These are phyloP conservation scores for Meghimatium bilineatum DNA, from an alignment of 2,888 invertebrate species.

Conservation along the genomic window DNA sequence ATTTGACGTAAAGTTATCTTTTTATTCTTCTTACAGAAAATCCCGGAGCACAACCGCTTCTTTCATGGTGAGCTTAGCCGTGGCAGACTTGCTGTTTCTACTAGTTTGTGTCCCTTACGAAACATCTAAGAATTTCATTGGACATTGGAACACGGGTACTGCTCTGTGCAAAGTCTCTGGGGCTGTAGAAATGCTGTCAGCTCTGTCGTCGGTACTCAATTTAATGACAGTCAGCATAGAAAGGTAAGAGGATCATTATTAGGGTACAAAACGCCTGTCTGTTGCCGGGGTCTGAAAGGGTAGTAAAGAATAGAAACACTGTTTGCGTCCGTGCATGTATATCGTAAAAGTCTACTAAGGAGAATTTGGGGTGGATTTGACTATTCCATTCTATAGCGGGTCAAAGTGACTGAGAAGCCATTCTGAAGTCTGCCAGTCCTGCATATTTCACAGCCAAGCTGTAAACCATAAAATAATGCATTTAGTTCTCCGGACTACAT, in stretches of 20 bases:
- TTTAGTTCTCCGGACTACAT: too few species aligned
- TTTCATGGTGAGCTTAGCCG: conserved; percentile 69
- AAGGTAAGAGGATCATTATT: conserved; percentile 74
- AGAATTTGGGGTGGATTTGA: too few species aligned
- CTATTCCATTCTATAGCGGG: too few species aligned
- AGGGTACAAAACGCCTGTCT: too few species aligned
- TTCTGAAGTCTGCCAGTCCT: too few species aligned
- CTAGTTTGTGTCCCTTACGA: conserved; percentile 78
- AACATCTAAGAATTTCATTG: conserved; percentile 75
- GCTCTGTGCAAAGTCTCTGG: conserved; percentile 78
- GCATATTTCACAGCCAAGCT: too few species aligned
- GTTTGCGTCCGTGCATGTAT: too few species aligned
- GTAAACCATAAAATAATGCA: too few species aligned
- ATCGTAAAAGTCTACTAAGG: too few species aligned
- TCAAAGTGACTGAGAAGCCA: too few species aligned
- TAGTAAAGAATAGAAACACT: too few species aligned
- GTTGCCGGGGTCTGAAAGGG: too few species aligned
- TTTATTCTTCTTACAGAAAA: conserved; percentile 55
- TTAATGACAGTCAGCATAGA: conserved; percentile 79
- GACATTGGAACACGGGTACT: conserved; percentile 76
- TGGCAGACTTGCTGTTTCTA: conserved; percentile 78
- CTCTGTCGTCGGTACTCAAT: conserved; percentile 78
- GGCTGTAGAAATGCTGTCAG: conserved; percentile 78
- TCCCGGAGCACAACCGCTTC: conserved; percentile 71
- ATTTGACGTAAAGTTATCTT: not conserved